Percentiles rank a stretch among this genome's conserved stretches.
Conservation (phyloP, 2,888 invertebrate genomes). For the Rhingia campestris region DNA sequence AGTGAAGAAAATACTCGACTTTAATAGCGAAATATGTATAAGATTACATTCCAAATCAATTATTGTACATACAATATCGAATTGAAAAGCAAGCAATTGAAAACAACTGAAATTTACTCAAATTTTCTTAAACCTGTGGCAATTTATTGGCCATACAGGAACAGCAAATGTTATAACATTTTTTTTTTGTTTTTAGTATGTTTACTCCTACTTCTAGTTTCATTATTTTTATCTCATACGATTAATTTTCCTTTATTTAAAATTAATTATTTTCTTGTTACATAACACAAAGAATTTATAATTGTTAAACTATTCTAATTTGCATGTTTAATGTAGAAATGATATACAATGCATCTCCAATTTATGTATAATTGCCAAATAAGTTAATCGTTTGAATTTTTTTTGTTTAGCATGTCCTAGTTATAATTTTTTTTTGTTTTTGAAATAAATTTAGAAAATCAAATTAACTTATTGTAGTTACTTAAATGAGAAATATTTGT, state of each 20-base stretch:
- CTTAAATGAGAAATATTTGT: constrained; percentile 43
- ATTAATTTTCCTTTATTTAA: constrained; percentile 37
- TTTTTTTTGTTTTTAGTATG: not conserved
- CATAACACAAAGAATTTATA: constrained; percentile 56
- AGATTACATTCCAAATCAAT: constrained; percentile 38
- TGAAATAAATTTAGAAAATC: constrained; percentile 29
- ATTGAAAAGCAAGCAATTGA: constrained; percentile 4
- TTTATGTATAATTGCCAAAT: constrained; percentile 45
- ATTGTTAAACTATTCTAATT: constrained; percentile 55
- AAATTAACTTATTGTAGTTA: constrained; percentile 55
- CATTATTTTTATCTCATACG: constrained; percentile 28
- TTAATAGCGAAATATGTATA: constrained; percentile 72
- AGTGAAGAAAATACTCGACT: constrained; percentile 82
- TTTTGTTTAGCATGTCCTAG: constrained; percentile 47
- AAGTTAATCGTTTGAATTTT: constrained; percentile 45
- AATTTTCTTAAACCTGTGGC: not conserved
- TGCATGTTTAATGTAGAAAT: constrained; percentile 59
- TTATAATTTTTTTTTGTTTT: constrained; percentile 33
- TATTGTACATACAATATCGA: constrained; percentile 29
- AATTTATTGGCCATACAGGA: constrained; percentile 18
- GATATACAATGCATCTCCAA: constrained; percentile 32
- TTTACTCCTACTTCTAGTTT: constrained; percentile 3
- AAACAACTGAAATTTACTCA: constrained; percentile 16
- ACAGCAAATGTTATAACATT: constrained; percentile 13
- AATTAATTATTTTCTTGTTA: constrained; percentile 47